Evolutionary conservation across 2,797 vertebrate genomes (phyloP), one percentile per base, ranked within the genome.

Genomic region (Poliocrania exsul): DNA sequence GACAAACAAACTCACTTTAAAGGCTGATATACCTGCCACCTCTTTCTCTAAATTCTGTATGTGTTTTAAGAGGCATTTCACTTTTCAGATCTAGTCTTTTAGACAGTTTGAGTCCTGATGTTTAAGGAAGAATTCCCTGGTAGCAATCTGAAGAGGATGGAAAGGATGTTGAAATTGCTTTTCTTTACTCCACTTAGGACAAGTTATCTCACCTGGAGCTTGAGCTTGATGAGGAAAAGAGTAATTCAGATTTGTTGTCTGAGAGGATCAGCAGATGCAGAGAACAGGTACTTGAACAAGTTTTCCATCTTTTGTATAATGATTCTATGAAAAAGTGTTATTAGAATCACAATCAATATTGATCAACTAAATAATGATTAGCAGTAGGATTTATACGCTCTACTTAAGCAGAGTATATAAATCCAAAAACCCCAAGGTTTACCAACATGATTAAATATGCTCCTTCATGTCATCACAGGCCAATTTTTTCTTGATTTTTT

Each of bases 151-250:
- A 91, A 81, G 53, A 69, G 17, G 15, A 46, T 75, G 44, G 20
- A 50, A 65, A 62, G 5, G 37, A 16, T 71, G 28, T 33, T 58
- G 86, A 83, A 72, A 50, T 65, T 44, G 15, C 54, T 50, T 95
- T 80, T 90, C 44, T 96, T 75, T 92, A 31, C 78, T 96, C 37
- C 77, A 53, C 69, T 44, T 97, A 99, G 99, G 99, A 99, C 81
- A 98, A 99, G 95, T 78, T 99, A 47, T 91, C 96, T 91, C 98
- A 99, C 82, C 96, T 99, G 96, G 98, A 99, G 97, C 40, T 99
- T 85, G 98, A 99, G 92, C 98, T 99, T 71, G 99, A 99, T n/a
- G 99, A 99, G 95, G 99, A 99, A 96, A 98, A 98, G 95, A 98
- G 97, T 73, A 99, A 98, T 82, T 99, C 99, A 0, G 99, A 99